These are phyloP conservation scores for Eurytoma californica DNA, from an alignment of 2,888 invertebrate genomes.

Conservation along the genomic window DNA sequence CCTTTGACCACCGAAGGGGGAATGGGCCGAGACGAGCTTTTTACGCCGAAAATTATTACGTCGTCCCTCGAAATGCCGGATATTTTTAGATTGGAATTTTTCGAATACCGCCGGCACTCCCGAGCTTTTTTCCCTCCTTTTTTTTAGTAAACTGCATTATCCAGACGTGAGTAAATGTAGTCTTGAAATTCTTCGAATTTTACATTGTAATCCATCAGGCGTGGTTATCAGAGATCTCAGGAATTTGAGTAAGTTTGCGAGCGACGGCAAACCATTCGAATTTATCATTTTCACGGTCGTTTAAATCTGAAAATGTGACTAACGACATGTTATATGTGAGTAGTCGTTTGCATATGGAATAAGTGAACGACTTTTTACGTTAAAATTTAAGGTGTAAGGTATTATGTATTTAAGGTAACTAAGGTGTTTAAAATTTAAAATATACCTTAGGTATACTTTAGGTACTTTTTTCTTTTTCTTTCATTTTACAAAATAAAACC, in stretches of 20 bases:
- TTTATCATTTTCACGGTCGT: slow-evolving; percentile 14
- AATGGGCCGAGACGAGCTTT: slow-evolving; percentile 6
- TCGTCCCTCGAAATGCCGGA: slow-evolving; percentile 20
- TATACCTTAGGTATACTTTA: too few relatives aligned
- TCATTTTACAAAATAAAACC: too few relatives aligned
- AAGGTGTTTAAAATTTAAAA: too few relatives aligned
- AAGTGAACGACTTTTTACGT: too few relatives aligned
- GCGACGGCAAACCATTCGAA: slow-evolving; percentile 1
- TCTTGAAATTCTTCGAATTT: slow-evolving; percentile 12
- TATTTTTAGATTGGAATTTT: slow-evolving; percentile 47
- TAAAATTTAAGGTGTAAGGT: too few relatives aligned
- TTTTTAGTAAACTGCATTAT: slow-evolving; percentile 10
- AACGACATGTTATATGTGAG: too few relatives aligned
- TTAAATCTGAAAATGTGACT: too few relatives aligned
- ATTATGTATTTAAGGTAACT: too few relatives aligned
- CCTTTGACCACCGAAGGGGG: slow-evolving; percentile 54
- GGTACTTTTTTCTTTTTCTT: too few relatives aligned
- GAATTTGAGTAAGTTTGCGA: background rate
- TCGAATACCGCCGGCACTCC: slow-evolving; percentile 2
- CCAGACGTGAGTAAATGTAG: slow-evolving; percentile 12
- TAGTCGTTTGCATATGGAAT: too few relatives aligned
- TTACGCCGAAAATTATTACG: slow-evolving; percentile 32
- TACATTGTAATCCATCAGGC: slow-evolving; percentile 10
- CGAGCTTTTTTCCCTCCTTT: background rate
- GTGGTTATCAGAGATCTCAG: background rate